phyloP scores from a whole-genome alignment of 1,140 invertebrate genomes.

The Drosophila simulans region DNA sequence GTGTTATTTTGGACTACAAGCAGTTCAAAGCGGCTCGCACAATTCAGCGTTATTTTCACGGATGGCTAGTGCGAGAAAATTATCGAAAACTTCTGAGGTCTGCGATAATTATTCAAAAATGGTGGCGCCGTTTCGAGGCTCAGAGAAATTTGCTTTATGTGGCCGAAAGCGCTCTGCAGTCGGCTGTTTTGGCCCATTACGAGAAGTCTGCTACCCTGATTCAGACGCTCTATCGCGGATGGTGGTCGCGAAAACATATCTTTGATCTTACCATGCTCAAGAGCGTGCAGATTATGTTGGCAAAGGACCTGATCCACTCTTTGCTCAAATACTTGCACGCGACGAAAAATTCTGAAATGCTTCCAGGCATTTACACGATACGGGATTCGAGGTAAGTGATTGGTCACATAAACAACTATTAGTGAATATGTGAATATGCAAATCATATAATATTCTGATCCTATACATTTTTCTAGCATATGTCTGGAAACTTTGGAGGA shows the following conservation, averaged over 20 bases:
- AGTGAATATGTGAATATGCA: too few relatives aligned
- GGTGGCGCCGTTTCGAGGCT: slow-evolving; percentile 38
- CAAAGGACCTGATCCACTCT: slow-evolving; percentile 1
- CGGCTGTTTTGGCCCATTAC: neutral
- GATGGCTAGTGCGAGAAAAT: slow-evolving; percentile 14
- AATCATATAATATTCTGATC: neutral
- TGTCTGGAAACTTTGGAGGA: neutral
- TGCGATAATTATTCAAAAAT: slow-evolving; percentile 33
- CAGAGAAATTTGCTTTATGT: neutral
- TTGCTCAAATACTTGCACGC: neutral
- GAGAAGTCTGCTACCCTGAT: slow-evolving; percentile 28
- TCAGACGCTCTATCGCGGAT: slow-evolving; percentile 62
- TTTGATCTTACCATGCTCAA: slow-evolving; percentile 17
- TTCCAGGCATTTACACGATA: slow-evolving; percentile 14
- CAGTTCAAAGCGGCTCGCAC: slow-evolving; percentile 62
- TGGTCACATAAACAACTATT: too few relatives aligned
- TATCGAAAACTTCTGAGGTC: neutral
- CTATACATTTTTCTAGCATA: neutral
- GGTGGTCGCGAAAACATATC: slow-evolving; percentile 49
- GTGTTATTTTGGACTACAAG: slow-evolving; percentile 52
- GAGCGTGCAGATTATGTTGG: neutral
- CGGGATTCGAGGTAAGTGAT: slow-evolving; percentile 8
- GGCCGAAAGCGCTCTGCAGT: slow-evolving; percentile 23
- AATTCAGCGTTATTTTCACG: slow-evolving; percentile 50
- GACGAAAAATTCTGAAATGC: neutral